These are phyloP conservation scores for Lathronympha strigana DNA, from an alignment of 2,888 invertebrate genomes.

Conservation along the genomic window DNA sequence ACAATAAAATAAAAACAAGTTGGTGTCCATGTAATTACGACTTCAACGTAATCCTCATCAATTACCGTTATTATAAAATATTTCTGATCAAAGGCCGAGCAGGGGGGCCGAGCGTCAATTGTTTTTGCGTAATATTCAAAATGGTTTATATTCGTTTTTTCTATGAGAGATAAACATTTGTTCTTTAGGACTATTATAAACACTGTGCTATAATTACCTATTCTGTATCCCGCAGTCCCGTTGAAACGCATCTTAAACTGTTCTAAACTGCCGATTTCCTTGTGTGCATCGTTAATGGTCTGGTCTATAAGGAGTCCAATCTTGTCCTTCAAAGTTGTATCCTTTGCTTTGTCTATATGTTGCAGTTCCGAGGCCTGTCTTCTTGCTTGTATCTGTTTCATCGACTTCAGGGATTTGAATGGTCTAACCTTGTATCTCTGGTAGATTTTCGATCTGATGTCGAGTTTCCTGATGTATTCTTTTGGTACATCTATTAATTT, in stretches of 20 bases:
- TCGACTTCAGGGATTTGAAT: not conserved
- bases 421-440: conserved; percentile 1
- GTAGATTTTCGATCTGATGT: conserved; percentile 1
- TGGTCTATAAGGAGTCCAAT: conserved; percentile 65
- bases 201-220: conserved; percentile 52
- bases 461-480: not conserved
- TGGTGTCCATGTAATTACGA: too few species aligned
- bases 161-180: too few species aligned
- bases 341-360: conserved; percentile 53
- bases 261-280: conserved; percentile 58
- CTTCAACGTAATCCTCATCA: too few species aligned
- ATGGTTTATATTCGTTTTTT: too few species aligned
- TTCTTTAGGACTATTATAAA: too few species aligned
- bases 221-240: conserved; percentile 58
- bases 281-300: conserved; percentile 64
- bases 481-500: conserved; percentile 28
- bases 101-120: too few species aligned
- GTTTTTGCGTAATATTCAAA: too few species aligned
- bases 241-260: conserved; percentile 54
- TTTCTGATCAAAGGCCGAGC: too few species aligned
- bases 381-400: not conserved
- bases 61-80: too few species aligned
- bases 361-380: conserved; percentile 45
- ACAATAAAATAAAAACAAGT: too few species aligned
- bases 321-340: conserved; percentile 63